Evolutionary conservation across 1,140 invertebrate species (phyloP).

Genomic region (Cydia pomonella): DNA sequence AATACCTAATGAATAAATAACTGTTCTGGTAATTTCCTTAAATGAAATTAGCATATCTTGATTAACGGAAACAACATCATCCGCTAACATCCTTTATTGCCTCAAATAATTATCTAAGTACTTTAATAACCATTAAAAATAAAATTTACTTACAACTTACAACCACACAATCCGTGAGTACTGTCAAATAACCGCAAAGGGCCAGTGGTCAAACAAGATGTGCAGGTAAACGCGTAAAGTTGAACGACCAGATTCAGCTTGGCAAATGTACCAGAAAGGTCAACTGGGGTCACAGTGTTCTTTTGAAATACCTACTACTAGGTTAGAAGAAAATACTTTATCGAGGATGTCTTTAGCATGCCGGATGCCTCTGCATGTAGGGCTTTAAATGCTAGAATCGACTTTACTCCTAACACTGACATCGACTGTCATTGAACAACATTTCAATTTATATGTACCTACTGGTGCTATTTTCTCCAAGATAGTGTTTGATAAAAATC

Average conservation of each 20-base stretch:
- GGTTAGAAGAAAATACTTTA: slow-evolving; percentile 9
- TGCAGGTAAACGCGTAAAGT: neutral
- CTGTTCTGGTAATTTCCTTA: too few species aligned
- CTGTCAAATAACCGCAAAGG: slow-evolving; percentile 14
- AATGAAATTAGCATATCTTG: neutral
- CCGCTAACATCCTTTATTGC: neutral
- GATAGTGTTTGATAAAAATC: too few species aligned
- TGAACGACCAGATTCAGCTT: slow-evolving; percentile 16
- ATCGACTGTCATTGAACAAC: too few species aligned
- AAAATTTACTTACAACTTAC: neutral
- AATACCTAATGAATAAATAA: too few species aligned
- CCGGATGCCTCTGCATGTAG: neutral
- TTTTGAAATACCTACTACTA: slow-evolving; percentile 23
- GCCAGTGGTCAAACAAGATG: slow-evolving; percentile 22
- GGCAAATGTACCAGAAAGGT: slow-evolving; percentile 16
- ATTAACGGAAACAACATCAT: neutral
- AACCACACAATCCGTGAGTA: neutral
- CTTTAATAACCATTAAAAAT: neutral
- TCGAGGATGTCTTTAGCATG: neutral
- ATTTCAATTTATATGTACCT: too few species aligned
- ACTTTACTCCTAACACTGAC: too few species aligned
- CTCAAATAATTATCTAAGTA: neutral
- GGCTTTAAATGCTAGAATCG: neutral
- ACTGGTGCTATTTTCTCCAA: too few species aligned
- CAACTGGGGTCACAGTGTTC: neutral